Conservation (phyloP, 1,140 invertebrate species). For the Teleogryllus occipitalis region DNA sequence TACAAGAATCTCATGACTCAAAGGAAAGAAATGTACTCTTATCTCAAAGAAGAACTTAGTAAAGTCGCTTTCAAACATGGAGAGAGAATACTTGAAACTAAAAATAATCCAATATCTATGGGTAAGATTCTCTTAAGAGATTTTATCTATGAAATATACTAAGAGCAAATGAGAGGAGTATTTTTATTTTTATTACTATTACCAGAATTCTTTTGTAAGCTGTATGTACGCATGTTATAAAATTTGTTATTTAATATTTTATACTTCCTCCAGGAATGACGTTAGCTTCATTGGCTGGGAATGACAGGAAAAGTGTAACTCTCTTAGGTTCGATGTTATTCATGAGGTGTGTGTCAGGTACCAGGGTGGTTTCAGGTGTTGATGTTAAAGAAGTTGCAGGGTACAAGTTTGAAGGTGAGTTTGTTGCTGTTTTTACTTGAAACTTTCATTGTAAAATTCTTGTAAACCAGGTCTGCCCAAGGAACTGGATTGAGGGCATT, state of each 20-base stretch:
- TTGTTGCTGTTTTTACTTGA: background rate
- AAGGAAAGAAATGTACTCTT: slow-evolving; percentile 55
- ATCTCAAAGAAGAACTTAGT: slow-evolving; percentile 52
- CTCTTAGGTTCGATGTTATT: slow-evolving; percentile 67
- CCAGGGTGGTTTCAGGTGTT: slow-evolving; percentile 49
- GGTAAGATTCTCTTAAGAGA: slow-evolving; percentile 37
- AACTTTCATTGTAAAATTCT: too few relatives aligned
- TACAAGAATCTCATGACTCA: slow-evolving; percentile 56
- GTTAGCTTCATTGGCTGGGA: slow-evolving; percentile 32
- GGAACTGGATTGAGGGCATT: too few relatives aligned
- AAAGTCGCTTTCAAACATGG: slow-evolving; percentile 51
- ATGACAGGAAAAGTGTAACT: slow-evolving; percentile 41
- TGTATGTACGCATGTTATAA: background rate
- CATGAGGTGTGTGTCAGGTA: slow-evolving; percentile 59
- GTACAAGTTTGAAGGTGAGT: slow-evolving; percentile 47
- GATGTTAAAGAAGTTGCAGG: slow-evolving; percentile 48
- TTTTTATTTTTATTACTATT: background rate
- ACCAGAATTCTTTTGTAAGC: background rate
- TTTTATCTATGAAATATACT: too few relatives aligned
- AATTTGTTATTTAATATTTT: background rate
- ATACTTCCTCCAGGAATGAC: slow-evolving; percentile 34
- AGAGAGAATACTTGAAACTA: slow-evolving; percentile 55
- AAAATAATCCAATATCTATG: slow-evolving; percentile 68
- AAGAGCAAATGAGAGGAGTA: background rate
- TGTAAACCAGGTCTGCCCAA: too few relatives aligned